A percentile compares a stretch with the other conserved stretches of the same genome.
These are phyloP conservation scores for Typhlomys cinereus DNA, from an alignment of 2,113 vertebrate genomes.

Conservation along the genomic window DNA sequence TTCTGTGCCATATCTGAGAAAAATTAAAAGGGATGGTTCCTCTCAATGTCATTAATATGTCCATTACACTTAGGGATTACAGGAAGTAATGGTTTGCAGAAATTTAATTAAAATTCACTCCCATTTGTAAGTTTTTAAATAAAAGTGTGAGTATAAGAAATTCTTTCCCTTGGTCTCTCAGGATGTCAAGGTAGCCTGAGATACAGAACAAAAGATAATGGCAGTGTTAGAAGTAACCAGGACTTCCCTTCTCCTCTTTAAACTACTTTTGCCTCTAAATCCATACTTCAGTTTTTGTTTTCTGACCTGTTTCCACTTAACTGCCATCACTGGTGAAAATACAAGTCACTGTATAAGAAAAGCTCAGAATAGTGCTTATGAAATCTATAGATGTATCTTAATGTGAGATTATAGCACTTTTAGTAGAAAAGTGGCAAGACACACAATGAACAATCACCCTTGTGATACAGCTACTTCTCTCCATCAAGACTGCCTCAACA, in stretches of 20 bases:
- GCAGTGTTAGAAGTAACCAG: background rate
- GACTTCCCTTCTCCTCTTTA: constrained; percentile 41
- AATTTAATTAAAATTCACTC: constrained; percentile 7
- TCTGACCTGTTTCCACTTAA: background rate
- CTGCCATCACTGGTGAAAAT: background rate
- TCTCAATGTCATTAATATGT: background rate
- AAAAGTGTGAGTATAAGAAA: constrained; percentile 23
- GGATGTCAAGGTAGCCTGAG: background rate
- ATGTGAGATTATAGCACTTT: too few species aligned
- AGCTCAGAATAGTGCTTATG: background rate
- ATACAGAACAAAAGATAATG: background rate
- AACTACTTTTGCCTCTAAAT: constrained; percentile 4
- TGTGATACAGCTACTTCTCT: constrained; percentile 4
- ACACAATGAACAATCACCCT: background rate
- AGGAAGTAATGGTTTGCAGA: constrained; percentile 10
- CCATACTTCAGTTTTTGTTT: background rate
- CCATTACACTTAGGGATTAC: background rate
- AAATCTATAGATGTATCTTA: background rate
- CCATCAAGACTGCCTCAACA: background rate
- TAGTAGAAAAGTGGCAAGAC: too few species aligned
- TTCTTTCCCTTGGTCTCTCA: constrained; percentile 1
- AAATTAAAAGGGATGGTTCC: background rate
- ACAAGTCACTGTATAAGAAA: background rate
- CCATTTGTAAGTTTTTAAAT: background rate
- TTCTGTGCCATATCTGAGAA: constrained; percentile 9